These are phyloP conservation scores for Suncus etruscus DNA, from an alignment of 2,113 vertebrate genomes.

Conservation along the genomic window DNA sequence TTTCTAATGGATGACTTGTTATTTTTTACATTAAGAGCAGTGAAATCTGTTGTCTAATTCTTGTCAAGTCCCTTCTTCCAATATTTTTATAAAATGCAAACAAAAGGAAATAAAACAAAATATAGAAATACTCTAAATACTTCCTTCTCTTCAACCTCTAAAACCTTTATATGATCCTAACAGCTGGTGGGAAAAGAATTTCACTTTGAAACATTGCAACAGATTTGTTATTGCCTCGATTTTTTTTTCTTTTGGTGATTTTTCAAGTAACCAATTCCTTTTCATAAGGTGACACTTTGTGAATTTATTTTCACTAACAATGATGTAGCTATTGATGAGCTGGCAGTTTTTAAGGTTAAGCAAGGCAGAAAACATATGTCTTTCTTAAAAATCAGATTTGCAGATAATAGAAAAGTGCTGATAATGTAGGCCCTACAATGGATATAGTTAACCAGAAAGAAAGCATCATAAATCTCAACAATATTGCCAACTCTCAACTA, in stretches of 20 bases:
- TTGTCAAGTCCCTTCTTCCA: neutral
- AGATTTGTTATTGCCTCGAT: constrained; percentile 66
- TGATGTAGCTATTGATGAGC: constrained; percentile 74
- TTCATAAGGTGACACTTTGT: constrained; percentile 74
- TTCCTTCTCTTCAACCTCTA: neutral
- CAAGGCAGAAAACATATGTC: constrained; percentile 62
- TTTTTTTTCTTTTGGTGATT: constrained; percentile 58
- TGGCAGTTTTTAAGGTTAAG: constrained; percentile 76
- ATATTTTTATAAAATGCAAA: neutral
- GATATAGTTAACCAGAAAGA: neutral
- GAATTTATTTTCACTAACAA: constrained; percentile 70
- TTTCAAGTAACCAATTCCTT: constrained; percentile 68
- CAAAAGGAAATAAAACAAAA: neutral
- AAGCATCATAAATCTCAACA: constrained; percentile 65
- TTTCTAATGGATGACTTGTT: neutral
- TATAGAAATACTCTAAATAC: neutral
- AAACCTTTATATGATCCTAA: constrained; percentile 28
- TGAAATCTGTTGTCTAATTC: neutral
- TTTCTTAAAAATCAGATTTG: constrained; percentile 54
- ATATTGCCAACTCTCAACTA: constrained; percentile 19
- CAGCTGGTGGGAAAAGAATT: constrained; percentile 58
- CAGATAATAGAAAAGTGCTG: constrained; percentile 67
- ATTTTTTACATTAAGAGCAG: neutral
- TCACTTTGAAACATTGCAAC: neutral
- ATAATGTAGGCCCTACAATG: neutral